Base-by-base conservation (phyloP, 2,888 invertebrate species). In the Drosophila barbarae region DNA sequence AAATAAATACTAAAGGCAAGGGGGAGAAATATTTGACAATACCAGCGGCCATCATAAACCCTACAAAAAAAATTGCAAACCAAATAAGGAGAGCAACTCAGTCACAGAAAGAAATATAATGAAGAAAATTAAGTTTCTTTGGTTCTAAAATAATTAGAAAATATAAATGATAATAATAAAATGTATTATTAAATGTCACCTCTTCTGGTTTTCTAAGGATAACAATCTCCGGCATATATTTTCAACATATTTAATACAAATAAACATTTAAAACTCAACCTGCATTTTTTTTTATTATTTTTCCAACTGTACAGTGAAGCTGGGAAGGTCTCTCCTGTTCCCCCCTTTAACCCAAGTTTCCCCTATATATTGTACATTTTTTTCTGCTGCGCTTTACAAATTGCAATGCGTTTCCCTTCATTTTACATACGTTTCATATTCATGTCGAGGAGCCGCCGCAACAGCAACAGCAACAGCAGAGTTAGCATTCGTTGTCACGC, bases 361-460 rank as follows among this genome's bases (percentile, higher is more conserved):
- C 42, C 18, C 35, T 34, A 34, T 23, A n/a, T 50, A 23, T 23
- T 2, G 23, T 23, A 36, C 12, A 18, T 21, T 51, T 50, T 51
- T 57, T 60, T 52, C 28, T 58, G 67, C 38, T 44, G 21, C 55
- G 55, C 53, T 83, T 74, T 72, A 83, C 72, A 82, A 84, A 82
- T 82, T 84, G 79, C 84, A 84, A 79, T 82, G 79, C 79, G 73
- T 82, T 82, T 82, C 82, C 78, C 78, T 65, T 78, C 76, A 71
- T 84, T 84, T 78, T 84, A 75, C 78, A 78, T 81, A 75, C 84
- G 82, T 75, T 79, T 84, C 78, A 84, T 84, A 84, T 82, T 79
- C 74, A 79, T 79, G 83, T 76, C 72, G 77, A 52, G 72, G 44
- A 53, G 49, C 58, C 34, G 30, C 18, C 9, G 23, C 41, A 42